Conservation (phyloP, 2,888 invertebrate genomes). For the Iphiclides podalirius region DNA sequence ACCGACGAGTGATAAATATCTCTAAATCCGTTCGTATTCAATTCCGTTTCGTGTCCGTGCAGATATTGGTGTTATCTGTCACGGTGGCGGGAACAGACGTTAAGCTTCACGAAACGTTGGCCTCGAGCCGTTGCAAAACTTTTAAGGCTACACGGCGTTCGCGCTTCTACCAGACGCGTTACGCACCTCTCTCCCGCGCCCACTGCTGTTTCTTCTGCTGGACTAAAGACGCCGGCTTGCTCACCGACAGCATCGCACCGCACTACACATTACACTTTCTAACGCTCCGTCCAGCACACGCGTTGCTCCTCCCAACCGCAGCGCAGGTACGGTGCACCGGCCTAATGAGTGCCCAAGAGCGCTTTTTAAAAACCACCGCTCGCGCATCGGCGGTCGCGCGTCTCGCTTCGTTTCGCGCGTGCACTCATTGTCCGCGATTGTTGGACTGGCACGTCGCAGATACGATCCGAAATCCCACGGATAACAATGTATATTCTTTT, state of each 20-base stretch:
- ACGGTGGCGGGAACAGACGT: slow-evolving; percentile 4
- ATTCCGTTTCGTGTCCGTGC: slow-evolving; percentile 25
- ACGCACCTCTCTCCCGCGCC: slow-evolving; percentile 94
- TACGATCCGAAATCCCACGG: slow-evolving; percentile 41
- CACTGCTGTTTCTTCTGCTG: slow-evolving; percentile 95
- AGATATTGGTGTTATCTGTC: slow-evolving; percentile 23
- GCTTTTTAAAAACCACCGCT: slow-evolving; percentile 66
- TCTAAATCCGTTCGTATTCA: slow-evolving; percentile 9
- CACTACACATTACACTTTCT: slow-evolving; percentile 75
- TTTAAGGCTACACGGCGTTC: slow-evolving; percentile 2
- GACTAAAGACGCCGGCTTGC: slow-evolving; percentile 83
- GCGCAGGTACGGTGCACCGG: slow-evolving; percentile 70
- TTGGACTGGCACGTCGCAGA: slow-evolving; percentile 46
- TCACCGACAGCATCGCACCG: slow-evolving; percentile 75
- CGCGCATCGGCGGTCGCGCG: slow-evolving; percentile 60
- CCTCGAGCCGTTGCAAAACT: slow-evolving; percentile 7
- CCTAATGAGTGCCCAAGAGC: slow-evolving; percentile 63
- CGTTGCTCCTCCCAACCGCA: slow-evolving; percentile 58
- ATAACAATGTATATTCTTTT: slow-evolving; percentile 38
- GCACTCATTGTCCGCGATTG: slow-evolving; percentile 67
- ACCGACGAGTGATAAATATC: slow-evolving; percentile 13
- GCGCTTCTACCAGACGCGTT: no score
- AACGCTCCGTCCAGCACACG: slow-evolving; percentile 69
- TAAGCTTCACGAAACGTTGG: slow-evolving; percentile 2
- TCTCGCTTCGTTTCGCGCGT: slow-evolving; percentile 68